phyloP scores from a whole-genome alignment of 2,888 invertebrate genomes.

The Tenthredo livida region DNA sequence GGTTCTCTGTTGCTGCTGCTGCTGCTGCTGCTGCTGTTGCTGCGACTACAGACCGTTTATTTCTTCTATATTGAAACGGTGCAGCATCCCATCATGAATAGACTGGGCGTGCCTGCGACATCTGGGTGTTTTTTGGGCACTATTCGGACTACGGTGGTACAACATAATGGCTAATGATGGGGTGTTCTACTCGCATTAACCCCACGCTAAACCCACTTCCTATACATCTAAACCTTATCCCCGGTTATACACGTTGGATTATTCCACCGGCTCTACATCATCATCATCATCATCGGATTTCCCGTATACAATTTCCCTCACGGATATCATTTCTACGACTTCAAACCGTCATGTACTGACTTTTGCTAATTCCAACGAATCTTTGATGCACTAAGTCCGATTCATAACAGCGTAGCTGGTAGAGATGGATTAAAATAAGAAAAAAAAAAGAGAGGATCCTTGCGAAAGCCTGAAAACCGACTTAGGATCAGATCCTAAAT shows the following conservation, averaged over 20 bases:
- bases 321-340: too few species aligned
- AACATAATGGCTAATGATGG: constrained; percentile 75
- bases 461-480: not conserved
- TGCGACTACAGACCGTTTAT: constrained; percentile 11
- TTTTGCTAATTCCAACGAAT: too few species aligned
- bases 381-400: not conserved
- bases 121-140: constrained; percentile 66
- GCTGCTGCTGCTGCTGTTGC: not conserved
- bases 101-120: constrained; percentile 73
- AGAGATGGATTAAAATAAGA: not conserved
- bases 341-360: too few species aligned
- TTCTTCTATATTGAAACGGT: constrained; percentile 31
- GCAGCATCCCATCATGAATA: constrained; percentile 60
- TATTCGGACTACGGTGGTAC: constrained; percentile 56
- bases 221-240: constrained; percentile 4
- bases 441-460: not conserved
- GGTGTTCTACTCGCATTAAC: constrained; percentile 57
- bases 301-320: not conserved
- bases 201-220: constrained; percentile 12
- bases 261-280: not conserved
- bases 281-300: not conserved
- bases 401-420: not conserved
- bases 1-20: constrained; percentile 11
- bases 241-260: not conserved
- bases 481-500: not conserved